A percentile compares a stretch with the other conserved stretches of the same genome.
These are phyloP conservation scores for Hymenopus coronatus DNA, from an alignment of 2,888 invertebrate species.

Conservation along the genomic window DNA sequence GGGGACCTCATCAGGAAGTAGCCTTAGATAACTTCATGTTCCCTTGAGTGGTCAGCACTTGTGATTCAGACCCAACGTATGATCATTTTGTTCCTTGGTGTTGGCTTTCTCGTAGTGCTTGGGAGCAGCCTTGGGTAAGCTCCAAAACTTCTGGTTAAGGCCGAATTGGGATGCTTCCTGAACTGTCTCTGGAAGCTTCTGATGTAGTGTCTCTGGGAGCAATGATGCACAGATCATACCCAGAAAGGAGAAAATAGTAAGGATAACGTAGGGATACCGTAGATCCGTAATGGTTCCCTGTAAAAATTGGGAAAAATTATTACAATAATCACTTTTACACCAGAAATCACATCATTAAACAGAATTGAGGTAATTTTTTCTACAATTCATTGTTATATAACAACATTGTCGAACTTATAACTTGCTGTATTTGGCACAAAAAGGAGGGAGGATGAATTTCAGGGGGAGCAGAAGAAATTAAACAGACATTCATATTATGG, in stretches of 20 bases:
- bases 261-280: conserved; percentile 47
- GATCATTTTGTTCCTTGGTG: background rate
- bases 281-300: conserved; percentile 39
- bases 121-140: background rate
- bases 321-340: too few relatives aligned
- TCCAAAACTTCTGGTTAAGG: conserved; percentile 43
- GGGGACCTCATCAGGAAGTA: background rate
- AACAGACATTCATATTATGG: too few relatives aligned
- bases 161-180: conserved; percentile 61
- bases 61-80: background rate
- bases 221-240: conserved; percentile 52
- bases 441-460: too few relatives aligned
- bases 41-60: background rate
- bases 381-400: too few relatives aligned
- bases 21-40: background rate
- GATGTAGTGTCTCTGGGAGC: conserved; percentile 63
- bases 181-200: conserved; percentile 61
- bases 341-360: too few relatives aligned
- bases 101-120: background rate
- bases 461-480: too few relatives aligned
- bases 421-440: too few relatives aligned
- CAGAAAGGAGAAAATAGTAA: conserved; percentile 47
- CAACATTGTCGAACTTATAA: too few relatives aligned
- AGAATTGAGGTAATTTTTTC: too few relatives aligned
- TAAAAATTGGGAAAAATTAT: background rate